Base-by-base conservation (phyloP, 2,888 invertebrate species). In the Ophioninae sp. region DNA sequence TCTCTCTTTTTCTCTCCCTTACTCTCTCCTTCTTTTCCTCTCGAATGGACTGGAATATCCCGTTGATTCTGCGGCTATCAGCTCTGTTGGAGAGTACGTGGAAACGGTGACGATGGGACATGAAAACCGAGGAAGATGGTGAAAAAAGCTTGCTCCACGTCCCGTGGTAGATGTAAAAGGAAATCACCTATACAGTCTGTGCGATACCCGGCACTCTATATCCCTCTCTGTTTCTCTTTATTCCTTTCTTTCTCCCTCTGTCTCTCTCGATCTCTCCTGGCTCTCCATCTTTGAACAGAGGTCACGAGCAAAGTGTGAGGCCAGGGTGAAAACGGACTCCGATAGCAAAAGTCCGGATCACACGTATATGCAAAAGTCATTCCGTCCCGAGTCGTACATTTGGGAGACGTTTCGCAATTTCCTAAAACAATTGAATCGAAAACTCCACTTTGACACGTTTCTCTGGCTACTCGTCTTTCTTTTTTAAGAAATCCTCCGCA, bases 91-190 rank as follows among this genome's bases (percentile, higher is more conserved):
- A 8, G 56, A 7, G 20, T 21, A 20, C 65, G 75, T n/a, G 67
- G 8, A 23, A 41, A 67, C 57, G 41, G 69, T 50, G 13, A 57
- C 69, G 69, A 75, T 64, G 44, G 21, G 37, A 41, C 57, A 79
- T 44, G 67, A 73, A 59, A 67, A 61, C 65, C 50, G 39, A 65
- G 56, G 74, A 44, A 50, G 73, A 64, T 21, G 41, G 62, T 8
- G 50, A 37, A 56, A 61, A 61, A 50, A 72, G 67, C 65, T 77
- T 70, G 57, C 70, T 39, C 61, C 72, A 44, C 39, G 59, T 68
- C 62, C 76, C 75, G 83, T 79, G 67, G 79, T 76, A 61, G 79
- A 74, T 83, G 79, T 83, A 76, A 79, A 83, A 72, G 79, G 70
- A 67, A 83, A 83, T 83, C 75, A 72, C 76, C 76, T 65, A 67